A percentile compares a stretch with the other conserved stretches of the same genome.
These are phyloP conservation scores for Phymastichus coffea DNA, from an alignment of 1,140 invertebrate genomes.

Conservation along the genomic window DNA sequence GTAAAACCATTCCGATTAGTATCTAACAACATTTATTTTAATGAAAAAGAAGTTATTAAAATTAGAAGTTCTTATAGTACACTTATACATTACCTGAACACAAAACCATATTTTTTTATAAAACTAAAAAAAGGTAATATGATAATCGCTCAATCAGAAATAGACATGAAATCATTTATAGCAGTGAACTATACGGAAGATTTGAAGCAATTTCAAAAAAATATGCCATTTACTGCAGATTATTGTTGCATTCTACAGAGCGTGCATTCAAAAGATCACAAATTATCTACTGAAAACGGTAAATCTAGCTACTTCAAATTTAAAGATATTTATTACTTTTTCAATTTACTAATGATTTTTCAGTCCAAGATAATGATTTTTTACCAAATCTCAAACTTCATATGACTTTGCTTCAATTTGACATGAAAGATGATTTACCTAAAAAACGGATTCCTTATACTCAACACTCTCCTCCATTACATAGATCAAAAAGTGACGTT, in stretches of 20 bases:
- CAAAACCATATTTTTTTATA: slow-evolving; percentile 43
- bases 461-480: not conserved
- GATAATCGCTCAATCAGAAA: slow-evolving; percentile 39
- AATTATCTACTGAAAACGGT: slow-evolving; percentile 26
- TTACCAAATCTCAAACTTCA: slow-evolving; percentile 28
- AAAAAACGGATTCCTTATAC: not conserved
- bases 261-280: not conserved
- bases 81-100: slow-evolving; percentile 45
- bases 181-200: slow-evolving; percentile 35
- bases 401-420: slow-evolving; percentile 40
- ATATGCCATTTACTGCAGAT: slow-evolving; percentile 36
- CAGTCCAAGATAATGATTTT: slow-evolving; percentile 15
- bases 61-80: slow-evolving; percentile 46
- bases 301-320: slow-evolving; percentile 29
- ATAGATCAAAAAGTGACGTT: not conserved
- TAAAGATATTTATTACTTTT: too few relatives aligned
- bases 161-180: slow-evolving; percentile 44
- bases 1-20: slow-evolving; percentile 41
- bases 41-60: slow-evolving; percentile 48
- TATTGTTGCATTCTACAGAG: slow-evolving; percentile 41
- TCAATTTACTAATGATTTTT: slow-evolving; percentile 1
- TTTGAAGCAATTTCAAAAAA: slow-evolving; percentile 36
- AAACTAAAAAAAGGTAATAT: slow-evolving; percentile 41
- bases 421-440: slow-evolving; percentile 27
- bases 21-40: slow-evolving; percentile 33